Evolutionary conservation across 1,140 invertebrate genomes (phyloP), one percentile per base, ranked within the genome.

Genomic region (Macrotrachela quadricornifera): DNA sequence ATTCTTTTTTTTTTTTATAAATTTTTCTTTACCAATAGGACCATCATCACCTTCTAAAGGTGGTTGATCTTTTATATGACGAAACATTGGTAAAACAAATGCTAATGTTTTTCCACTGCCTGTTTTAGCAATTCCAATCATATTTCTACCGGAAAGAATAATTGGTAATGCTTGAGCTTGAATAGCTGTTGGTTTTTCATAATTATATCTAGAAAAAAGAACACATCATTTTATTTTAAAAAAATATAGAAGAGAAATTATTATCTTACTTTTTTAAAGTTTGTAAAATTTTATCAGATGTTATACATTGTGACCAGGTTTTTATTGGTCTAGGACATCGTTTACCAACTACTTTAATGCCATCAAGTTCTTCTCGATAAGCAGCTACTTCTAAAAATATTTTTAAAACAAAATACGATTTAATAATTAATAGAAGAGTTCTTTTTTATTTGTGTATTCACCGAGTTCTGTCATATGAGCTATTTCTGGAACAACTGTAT

Each of bases 81-180:
- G 75, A 66, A 97, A 91, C 88, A 99, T 92, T 2, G 94, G 94
- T 45, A 99, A 68, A 14, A 99, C 76, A 69, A 99, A 99, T 0
- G 92, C 92, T 17, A 99, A 67, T 1, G 94, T 99, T 73, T 99
- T 99, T 13, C 94, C 94, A 66, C 86, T 94, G 13, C 90, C 91
- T 18, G 94, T 97, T 74, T 97, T 97, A 9, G 94, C 94, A 64
- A 97, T 97, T 52, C 92, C 92, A 64, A 99, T 97, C 38, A 99
- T 73, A 74, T 99, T 91, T 51, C 90, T 66, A 17, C 80, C 80
- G 54, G 82, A 90, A 90, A 99, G 95, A 57, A 97, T 86, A n/a
- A 87, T 83, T 30, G 92, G 92, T 66, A 99, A 88, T 11, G 90
- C 90, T 73, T 99, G 92, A 46, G 84, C 79, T 69, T 99, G 94